Conservation (phyloP, 1,140 invertebrate species). For the Mercenaria mercenaria region DNA sequence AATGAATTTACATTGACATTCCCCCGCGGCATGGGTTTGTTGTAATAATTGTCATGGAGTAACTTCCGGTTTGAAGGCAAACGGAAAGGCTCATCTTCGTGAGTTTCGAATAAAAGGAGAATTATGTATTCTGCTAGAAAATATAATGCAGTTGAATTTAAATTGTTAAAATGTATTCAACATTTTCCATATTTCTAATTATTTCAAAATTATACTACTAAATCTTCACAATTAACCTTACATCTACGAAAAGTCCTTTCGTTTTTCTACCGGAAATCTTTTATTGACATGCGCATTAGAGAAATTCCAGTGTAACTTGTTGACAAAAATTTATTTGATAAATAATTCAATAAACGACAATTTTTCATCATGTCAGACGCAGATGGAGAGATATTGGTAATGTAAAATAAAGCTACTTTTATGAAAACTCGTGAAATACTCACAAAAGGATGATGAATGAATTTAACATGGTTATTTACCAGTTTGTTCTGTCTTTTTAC, state of each 20-base stretch:
- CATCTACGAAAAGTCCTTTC: background rate
- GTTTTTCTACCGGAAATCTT: background rate
- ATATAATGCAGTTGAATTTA: too few relatives aligned
- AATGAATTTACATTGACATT: constrained; percentile 41
- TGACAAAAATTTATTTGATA: constrained; percentile 39
- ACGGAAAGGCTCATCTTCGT: constrained; percentile 2
- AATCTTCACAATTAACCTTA: too few relatives aligned
- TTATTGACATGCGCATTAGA: constrained; percentile 15
- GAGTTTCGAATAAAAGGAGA: too few relatives aligned
- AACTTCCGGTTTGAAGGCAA: constrained; percentile 53
- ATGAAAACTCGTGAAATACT: too few relatives aligned
- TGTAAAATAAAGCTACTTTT: too few relatives aligned
- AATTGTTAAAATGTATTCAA: too few relatives aligned
- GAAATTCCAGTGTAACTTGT: constrained; percentile 19
- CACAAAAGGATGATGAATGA: too few relatives aligned
- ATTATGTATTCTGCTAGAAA: too few relatives aligned
- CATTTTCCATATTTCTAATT: too few relatives aligned
- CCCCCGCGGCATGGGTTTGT: constrained; percentile 69
- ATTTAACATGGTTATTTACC: too few relatives aligned
- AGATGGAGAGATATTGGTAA: constrained; percentile 48
- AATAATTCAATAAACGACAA: background rate
- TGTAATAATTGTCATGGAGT: constrained; percentile 79
- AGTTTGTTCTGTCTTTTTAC: too few relatives aligned
- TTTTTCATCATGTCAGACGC: constrained; percentile 21
- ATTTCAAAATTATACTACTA: too few relatives aligned